These are phyloP conservation scores for Drosophila funebris DNA, from an alignment of 1,140 invertebrate genomes.

Conservation along the genomic window DNA sequence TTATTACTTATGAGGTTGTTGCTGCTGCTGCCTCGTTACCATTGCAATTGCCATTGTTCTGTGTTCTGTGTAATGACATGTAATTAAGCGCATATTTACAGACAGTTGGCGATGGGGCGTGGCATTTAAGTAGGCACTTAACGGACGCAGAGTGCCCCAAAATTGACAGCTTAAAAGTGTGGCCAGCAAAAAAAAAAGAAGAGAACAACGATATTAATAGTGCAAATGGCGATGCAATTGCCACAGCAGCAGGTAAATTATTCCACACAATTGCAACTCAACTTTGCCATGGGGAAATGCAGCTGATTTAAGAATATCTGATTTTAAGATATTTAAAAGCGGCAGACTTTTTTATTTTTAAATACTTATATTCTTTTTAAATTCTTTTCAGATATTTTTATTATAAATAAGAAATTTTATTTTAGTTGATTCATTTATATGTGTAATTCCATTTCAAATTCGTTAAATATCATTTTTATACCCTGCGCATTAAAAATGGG, in stretches of 20 bases:
- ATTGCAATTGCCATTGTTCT: conserved; percentile 22
- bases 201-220: conserved; percentile 10
- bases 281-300: background rate
- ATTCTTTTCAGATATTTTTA: background rate
- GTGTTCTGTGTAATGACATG: conserved; percentile 73
- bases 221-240: conserved; percentile 30
- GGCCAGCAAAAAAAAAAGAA: conserved; percentile 25
- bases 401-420: too few relatives aligned
- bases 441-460: too few relatives aligned
- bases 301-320: conserved; percentile 12
- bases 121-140: conserved; percentile 72
- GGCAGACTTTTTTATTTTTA: background rate
- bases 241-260: conserved; percentile 37
- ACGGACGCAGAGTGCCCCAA: conserved; percentile 68
- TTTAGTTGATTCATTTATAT: too few relatives aligned
- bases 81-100: conserved; percentile 80
- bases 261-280: conserved; percentile 23
- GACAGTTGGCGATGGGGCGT: conserved; percentile 62
- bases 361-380: background rate
- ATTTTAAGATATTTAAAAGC: conserved; percentile 1
- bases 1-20: conserved; percentile 75
- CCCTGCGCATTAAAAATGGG: too few relatives aligned
- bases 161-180: conserved; percentile 75
- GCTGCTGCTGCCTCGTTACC: conserved; percentile 35
- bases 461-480: too few relatives aligned